Conservation (phyloP, 2,888 invertebrate genomes). For the Tromatobia lineatoria region DNA sequence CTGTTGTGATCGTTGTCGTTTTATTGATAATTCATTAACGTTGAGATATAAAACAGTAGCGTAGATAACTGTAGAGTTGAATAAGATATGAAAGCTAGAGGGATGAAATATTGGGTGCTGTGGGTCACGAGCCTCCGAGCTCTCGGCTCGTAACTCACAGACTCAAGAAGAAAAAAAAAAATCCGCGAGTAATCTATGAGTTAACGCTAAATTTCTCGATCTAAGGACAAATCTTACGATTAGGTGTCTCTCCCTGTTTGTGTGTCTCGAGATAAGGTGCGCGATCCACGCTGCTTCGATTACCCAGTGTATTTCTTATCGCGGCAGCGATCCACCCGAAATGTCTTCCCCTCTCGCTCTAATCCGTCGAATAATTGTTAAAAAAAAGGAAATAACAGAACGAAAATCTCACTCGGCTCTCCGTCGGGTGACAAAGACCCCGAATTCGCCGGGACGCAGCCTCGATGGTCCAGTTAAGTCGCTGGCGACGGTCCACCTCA, state of each 20-base stretch:
- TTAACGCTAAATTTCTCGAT: constrained; percentile 39
- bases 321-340: background rate
- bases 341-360: constrained; percentile 63
- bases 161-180: background rate
- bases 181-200: background rate
- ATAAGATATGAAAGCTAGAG: constrained; percentile 20
- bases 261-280: constrained; percentile 20
- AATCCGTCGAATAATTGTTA: constrained; percentile 27
- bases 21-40: constrained; percentile 52
- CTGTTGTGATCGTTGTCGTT: constrained; percentile 60
- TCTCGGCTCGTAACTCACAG: constrained; percentile 43
- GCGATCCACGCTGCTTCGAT: constrained; percentile 15
- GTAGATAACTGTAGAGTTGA: constrained; percentile 17
- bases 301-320: background rate
- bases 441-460: constrained; percentile 12
- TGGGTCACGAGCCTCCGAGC: constrained; percentile 41
- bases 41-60: constrained; percentile 36
- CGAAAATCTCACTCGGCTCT: background rate
- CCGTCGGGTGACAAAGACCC: background rate
- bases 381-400: background rate
- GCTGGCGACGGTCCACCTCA: constrained; percentile 49
- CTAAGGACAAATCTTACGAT: constrained; percentile 47
- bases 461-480: constrained; percentile 48
- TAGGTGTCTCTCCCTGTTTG: constrained; percentile 49
- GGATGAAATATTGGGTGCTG: constrained; percentile 20